Percentiles rank a stretch among this genome's conserved stretches.
Evolutionary conservation across 2,113 vertebrate species (phyloP).

Genomic region (Phalacrocorax aristotelis): DNA sequence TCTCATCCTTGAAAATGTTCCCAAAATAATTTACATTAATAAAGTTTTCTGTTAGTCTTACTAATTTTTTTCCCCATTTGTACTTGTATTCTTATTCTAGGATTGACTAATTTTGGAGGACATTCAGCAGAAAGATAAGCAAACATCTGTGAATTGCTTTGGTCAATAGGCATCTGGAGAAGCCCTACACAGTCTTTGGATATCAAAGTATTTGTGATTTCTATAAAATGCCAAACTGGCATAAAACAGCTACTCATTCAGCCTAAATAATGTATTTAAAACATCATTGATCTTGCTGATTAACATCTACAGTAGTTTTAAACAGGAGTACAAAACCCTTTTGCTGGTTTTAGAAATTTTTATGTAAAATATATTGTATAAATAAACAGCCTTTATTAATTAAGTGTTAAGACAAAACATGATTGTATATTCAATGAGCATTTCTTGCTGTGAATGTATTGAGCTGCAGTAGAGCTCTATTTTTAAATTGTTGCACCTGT

Average conservation of each 20-base stretch:
- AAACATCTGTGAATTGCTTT: neutral
- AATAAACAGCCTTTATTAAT: neutral
- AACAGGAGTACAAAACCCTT: neutral
- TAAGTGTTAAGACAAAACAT: neutral
- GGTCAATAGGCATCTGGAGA: neutral
- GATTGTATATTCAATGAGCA: neutral
- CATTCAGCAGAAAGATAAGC: neutral
- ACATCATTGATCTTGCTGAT: neutral
- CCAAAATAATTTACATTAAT: neutral
- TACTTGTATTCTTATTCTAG: conserved; percentile 29
- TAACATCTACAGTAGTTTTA: neutral
- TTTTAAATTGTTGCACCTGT: neutral
- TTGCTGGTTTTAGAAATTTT: neutral
- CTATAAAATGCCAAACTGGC: neutral
- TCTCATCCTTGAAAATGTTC: neutral
- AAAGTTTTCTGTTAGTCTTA: neutral
- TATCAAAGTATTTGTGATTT: neutral
- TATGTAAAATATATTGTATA: neutral
- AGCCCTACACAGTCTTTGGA: neutral
- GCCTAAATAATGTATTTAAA: neutral
- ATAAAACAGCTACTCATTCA: neutral
- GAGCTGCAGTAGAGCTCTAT: neutral
- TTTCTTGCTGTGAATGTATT: neutral
- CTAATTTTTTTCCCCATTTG: neutral
- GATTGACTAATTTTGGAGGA: neutral